Conservation (phyloP, 2,888 invertebrate species). For the Nemotelus nigrinus region DNA sequence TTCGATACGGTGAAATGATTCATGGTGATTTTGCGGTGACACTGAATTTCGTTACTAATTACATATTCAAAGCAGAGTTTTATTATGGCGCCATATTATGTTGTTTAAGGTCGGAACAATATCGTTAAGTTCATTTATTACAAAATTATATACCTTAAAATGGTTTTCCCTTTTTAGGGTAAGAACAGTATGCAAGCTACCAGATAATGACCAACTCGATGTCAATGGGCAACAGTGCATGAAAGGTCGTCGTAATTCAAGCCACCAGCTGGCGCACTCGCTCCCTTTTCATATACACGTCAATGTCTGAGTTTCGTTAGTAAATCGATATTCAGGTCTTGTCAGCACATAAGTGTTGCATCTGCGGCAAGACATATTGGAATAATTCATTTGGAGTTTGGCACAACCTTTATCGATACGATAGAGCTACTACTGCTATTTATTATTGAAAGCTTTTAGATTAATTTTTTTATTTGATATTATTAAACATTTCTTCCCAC, state of each 20-base stretch:
- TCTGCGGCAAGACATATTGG: not conserved
- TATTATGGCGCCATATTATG: no score
- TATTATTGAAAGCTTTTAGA: not conserved
- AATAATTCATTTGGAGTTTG: not conserved
- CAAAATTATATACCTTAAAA: no score
- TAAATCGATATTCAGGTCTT: conserved; percentile 7
- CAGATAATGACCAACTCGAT: no score
- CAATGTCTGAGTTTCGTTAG: not conserved
- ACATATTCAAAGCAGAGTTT: no score
- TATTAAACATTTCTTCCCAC: no score
- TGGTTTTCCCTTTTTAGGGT: no score
- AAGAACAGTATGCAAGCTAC: no score
- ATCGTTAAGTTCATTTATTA: no score
- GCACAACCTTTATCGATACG: not conserved
- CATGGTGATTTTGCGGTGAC: no score
- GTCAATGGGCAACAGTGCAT: conserved; percentile 1
- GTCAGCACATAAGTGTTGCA: not conserved
- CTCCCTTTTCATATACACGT: conserved; percentile 27
- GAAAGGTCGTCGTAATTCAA: conserved; percentile 17
- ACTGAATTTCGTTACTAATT: no score
- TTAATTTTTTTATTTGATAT: not conserved
- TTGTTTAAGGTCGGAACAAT: no score
- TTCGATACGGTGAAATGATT: no score
- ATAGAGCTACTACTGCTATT: not conserved
- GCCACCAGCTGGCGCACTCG: conserved; percentile 13